Percentiles rank a stretch among this genome's conserved stretches.
Conservation (phyloP, 2,797 vertebrate species). For the Ficedula albicollis region DNA sequence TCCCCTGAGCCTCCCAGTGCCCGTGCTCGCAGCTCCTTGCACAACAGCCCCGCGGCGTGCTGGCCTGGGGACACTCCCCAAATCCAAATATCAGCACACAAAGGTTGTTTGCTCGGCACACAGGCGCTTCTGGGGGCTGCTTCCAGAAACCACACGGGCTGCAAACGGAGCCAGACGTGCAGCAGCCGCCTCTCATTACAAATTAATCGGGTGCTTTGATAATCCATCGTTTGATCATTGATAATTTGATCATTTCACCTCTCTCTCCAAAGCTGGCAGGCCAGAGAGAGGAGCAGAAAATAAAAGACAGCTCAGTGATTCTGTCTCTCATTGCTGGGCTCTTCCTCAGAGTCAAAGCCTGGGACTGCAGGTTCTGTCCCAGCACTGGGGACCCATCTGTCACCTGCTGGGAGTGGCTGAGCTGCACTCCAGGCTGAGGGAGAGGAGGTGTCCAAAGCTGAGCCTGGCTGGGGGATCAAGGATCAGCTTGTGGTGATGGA, state of each 20-base stretch:
- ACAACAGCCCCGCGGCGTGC: neutral
- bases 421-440: neutral
- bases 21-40: neutral
- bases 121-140: neutral
- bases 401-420: neutral
- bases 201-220: neutral
- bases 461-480: neutral
- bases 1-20: no score
- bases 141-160: neutral
- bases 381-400: neutral
- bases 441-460: neutral
- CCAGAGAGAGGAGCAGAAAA: neutral
- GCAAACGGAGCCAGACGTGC: neutral
- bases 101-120: neutral
- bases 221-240: neutral
- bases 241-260: neutral
- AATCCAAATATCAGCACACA: neutral
- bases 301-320: rapidly evolving
- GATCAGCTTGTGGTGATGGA: neutral
- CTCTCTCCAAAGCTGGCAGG: neutral
- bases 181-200: neutral
- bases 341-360: neutral
- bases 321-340: neutral
- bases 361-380: neutral
- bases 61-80: neutral